phyloP scores from a whole-genome alignment of 2,888 invertebrate genomes.

The Eristalis arbustorum region DNA sequence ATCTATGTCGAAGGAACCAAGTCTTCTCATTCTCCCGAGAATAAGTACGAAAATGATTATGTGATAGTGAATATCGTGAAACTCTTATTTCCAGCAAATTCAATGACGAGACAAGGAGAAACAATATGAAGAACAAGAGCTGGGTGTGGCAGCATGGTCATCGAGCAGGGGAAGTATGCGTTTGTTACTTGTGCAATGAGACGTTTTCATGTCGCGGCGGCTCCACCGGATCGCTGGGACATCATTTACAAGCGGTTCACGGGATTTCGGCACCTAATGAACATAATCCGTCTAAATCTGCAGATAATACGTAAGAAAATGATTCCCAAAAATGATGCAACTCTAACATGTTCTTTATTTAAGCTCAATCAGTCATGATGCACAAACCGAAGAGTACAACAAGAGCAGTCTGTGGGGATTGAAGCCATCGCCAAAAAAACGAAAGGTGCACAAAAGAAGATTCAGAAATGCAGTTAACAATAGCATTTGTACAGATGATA shows the following conservation, averaged over 20 bases:
- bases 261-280: not conserved
- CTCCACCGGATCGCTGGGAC: not conserved
- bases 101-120: no score
- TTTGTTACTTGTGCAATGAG: conserved; percentile 4
- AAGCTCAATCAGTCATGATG: not conserved
- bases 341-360: not conserved
- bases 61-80: no score
- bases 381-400: not conserved
- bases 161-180: not conserved
- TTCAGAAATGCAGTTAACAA: not conserved
- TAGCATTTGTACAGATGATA: not conserved
- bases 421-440: not conserved
- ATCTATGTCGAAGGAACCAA: no score
- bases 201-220: conserved; percentile 4
- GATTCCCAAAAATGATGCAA: not conserved
- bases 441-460: not conserved
- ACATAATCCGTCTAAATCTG: not conserved
- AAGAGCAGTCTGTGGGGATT: not conserved
- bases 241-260: not conserved
- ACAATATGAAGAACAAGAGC: not conserved
- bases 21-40: no score
- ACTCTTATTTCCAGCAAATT: no score
- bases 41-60: no score
- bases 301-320: not conserved
- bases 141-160: conserved; percentile 15